Base-by-base conservation (phyloP, 2,797 vertebrate species). In the Pelobates cultripes region DNA sequence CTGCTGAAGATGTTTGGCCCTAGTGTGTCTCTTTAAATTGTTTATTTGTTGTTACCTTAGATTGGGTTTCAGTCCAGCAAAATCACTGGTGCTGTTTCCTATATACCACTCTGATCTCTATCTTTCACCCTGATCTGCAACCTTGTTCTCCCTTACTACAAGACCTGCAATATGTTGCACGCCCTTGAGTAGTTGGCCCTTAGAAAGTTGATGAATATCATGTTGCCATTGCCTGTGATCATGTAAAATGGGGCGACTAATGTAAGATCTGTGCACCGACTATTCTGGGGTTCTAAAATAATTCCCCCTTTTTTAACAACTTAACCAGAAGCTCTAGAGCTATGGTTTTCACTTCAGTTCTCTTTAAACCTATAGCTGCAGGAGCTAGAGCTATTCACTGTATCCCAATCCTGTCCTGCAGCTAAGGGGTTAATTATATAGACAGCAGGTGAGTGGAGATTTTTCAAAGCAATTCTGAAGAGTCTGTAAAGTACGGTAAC, bases 1-100 rank as follows among this genome's bases (percentile, higher is more conserved):
- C 92, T 92, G 94, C 94, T 91, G 89, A 96, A 68, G 94, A 92
- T 86, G 91, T 90, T 96, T 95, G 73, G 47, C 67, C 70, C 72
- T 69, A 5, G n/a, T 61, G 64, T 75, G 66, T 75, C 79, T 75
- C 43, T 75, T 28, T 15, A 75, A 60, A 69, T 69, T 5, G 43
- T 57, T 41, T 53, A 41, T 68, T 3, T 6, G 70, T 43, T 14
- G 63, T 17, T 44, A 64, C n/a, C 45, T 12, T 28, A 17, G 73
- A 41, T 74, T 51, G 41, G 6, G 14, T 15, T 44, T 47, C 70
- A 72, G 47, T 51, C 5, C 47, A 51, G 47, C 47, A 6, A 6
- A 72, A 2, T n/a, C 4, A 15, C 4, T 64, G 61, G 61, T 64
- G 61, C 17, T 64, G 61, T 61, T 14, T 14, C 57, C 15, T 15